A percentile compares a stretch with the other conserved stretches of the same genome.
Evolutionary conservation across 2,888 invertebrate genomes (phyloP).

Genomic region (Epirrhoe alternata): DNA sequence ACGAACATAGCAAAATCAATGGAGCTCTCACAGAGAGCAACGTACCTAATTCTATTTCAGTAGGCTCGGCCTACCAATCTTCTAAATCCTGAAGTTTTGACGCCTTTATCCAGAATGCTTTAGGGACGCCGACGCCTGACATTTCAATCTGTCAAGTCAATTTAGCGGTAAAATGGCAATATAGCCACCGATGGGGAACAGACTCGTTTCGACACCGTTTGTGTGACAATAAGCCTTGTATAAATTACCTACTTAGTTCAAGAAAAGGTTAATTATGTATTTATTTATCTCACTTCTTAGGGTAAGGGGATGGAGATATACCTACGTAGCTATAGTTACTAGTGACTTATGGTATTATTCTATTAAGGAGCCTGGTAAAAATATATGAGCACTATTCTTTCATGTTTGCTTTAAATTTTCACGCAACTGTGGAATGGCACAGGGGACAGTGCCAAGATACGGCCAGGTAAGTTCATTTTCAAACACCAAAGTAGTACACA

Average conservation of each 20-base stretch:
- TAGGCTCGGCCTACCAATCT: conserved; percentile 7
- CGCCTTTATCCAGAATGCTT: conserved; percentile 8
- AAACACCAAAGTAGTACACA: too few species aligned
- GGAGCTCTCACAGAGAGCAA: background rate
- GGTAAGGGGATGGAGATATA: background rate
- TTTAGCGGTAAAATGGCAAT: conserved; percentile 45
- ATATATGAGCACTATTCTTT: conserved; percentile 4
- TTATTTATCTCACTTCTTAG: background rate
- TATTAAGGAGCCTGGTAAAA: background rate
- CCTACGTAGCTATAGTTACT: too few species aligned
- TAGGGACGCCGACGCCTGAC: conserved; percentile 26
- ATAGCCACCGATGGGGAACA: conserved; percentile 29
- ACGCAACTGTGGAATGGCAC: conserved; percentile 53
- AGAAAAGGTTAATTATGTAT: conserved; percentile 12
- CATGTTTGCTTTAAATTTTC: conserved; percentile 28
- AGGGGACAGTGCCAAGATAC: conserved; percentile 64
- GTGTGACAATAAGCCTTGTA: conserved; percentile 26
- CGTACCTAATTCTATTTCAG: conserved; percentile 1
- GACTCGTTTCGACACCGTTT: conserved; percentile 31
- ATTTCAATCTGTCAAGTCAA: conserved; percentile 42
- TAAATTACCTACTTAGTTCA: conserved; percentile 25
- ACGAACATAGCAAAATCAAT: background rate
- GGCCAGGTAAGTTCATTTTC: conserved; percentile 58
- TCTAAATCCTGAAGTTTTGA: conserved; percentile 17
- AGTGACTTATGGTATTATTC: background rate